These are phyloP conservation scores for Entomobrya multifasciata DNA, from an alignment of 2,888 invertebrate species.

Conservation along the genomic window DNA sequence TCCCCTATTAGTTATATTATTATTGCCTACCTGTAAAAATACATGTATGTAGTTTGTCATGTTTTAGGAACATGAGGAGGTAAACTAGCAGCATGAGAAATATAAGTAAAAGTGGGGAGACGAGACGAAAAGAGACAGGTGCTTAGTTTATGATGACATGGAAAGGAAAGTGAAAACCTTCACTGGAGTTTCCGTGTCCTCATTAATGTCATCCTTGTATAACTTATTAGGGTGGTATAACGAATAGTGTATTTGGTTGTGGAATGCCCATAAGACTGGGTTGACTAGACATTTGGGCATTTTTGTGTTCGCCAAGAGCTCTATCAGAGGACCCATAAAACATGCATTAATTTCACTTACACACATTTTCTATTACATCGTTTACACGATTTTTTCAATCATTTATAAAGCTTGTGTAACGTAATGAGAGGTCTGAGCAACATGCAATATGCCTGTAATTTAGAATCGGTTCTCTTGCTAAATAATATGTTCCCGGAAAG, in stretches of 20 bases:
- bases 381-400: background rate
- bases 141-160: constrained; percentile 46
- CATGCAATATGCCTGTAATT: no score
- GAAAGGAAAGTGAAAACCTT: constrained; percentile 55
- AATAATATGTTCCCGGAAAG: no score
- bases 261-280: no score
- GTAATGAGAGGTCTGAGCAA: no score
- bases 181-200: constrained; percentile 33
- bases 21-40: no score
- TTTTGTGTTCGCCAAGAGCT: background rate
- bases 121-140: constrained; percentile 15
- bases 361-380: background rate
- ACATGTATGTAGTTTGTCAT: no score
- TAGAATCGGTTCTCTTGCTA: no score
- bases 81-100: background rate
- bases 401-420: background rate
- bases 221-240: constrained; percentile 7
- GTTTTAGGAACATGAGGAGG: no score
- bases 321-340: background rate
- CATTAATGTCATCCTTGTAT: constrained; percentile 48
- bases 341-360: background rate
- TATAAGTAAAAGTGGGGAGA: no score
- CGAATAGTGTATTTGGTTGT: no score
- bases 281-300: background rate
- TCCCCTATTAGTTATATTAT: no score